A percentile compares a stretch with the other conserved stretches of the same genome.
Evolutionary conservation across 2,888 invertebrate species (phyloP).

Genomic region (Hydrotaea cyrtoneurina): DNA sequence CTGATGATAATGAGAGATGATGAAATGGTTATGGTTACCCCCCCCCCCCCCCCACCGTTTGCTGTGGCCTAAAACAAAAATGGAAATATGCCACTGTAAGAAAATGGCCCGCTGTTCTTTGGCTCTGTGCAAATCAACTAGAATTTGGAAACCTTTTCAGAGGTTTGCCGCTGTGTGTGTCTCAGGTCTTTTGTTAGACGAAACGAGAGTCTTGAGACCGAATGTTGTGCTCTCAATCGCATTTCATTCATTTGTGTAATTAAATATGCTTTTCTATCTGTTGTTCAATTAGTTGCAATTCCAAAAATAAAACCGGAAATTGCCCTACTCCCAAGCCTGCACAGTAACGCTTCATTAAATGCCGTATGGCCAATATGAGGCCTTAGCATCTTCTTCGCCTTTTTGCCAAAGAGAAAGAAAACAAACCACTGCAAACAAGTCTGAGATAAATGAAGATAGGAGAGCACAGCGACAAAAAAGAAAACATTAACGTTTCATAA

Average conservation of each 20-base stretch:
- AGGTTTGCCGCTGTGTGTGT: not conserved
- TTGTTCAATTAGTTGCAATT: too few relatives aligned
- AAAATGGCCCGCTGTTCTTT: not conserved
- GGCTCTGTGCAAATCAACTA: too few relatives aligned
- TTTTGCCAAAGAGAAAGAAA: not conserved
- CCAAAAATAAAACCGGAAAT: not conserved
- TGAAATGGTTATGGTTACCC: too few relatives aligned
- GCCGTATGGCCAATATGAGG: not conserved
- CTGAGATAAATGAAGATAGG: constrained; percentile 45
- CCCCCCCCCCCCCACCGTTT: too few relatives aligned
- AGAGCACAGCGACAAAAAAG: constrained; percentile 21
- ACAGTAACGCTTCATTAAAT: not conserved
- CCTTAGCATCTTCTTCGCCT: not conserved
- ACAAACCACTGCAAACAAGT: not conserved
- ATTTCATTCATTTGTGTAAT: too few relatives aligned
- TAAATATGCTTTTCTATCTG: too few relatives aligned
- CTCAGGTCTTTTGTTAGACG: constrained; percentile 26
- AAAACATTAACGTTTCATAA: constrained; percentile 17
- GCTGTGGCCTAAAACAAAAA: not conserved
- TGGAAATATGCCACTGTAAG: not conserved
- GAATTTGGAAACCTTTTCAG: too few relatives aligned
- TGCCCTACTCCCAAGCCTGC: too few relatives aligned
- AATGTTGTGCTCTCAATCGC: too few relatives aligned
- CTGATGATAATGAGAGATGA: too few relatives aligned
- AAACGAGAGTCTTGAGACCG: too few relatives aligned